These are phyloP conservation scores for Agrypnus murinus DNA, from an alignment of 2,888 invertebrate species.

Conservation along the genomic window DNA sequence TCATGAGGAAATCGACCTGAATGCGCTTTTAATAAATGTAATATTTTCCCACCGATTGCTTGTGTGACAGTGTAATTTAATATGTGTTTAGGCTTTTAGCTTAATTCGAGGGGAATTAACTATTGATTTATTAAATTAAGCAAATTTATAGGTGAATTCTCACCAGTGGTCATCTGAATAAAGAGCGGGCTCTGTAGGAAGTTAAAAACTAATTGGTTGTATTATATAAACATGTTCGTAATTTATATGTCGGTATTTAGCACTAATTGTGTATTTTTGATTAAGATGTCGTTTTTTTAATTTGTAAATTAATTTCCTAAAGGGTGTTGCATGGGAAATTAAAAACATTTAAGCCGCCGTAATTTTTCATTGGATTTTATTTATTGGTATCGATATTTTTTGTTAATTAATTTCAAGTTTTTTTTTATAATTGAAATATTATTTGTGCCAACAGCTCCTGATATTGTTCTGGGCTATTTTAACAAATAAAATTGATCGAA, in stretches of 20 bases:
- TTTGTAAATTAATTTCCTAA: too few relatives aligned
- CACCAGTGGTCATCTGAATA: conserved; percentile 28
- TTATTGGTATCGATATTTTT: too few relatives aligned
- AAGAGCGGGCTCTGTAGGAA: conserved; percentile 39
- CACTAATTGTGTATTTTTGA: not conserved
- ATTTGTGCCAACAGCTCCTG: too few relatives aligned
- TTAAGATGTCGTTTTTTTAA: not conserved
- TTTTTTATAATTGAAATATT: too few relatives aligned
- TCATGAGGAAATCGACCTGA: conserved; percentile 32
- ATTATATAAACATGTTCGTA: conserved; percentile 30
- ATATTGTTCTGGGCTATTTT: too few relatives aligned
- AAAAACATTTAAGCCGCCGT: too few relatives aligned
- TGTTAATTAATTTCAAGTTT: too few relatives aligned
- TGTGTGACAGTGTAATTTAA: not conserved
- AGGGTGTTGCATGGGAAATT: too few relatives aligned
- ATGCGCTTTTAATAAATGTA: conserved; percentile 18
- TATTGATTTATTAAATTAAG: conserved; percentile 37
- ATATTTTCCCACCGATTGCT: conserved; percentile 20
- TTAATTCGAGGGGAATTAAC: conserved; percentile 13
- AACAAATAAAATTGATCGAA: too few relatives aligned
- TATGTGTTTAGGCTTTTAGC: conserved; percentile 4
- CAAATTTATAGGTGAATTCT: conserved; percentile 41
- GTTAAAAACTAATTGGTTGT: conserved; percentile 47
- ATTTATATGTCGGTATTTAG: not conserved
- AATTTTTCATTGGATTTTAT: too few relatives aligned